Base-by-base conservation (phyloP, 2,113 vertebrate genomes). In the Crotalus viridis region DNA sequence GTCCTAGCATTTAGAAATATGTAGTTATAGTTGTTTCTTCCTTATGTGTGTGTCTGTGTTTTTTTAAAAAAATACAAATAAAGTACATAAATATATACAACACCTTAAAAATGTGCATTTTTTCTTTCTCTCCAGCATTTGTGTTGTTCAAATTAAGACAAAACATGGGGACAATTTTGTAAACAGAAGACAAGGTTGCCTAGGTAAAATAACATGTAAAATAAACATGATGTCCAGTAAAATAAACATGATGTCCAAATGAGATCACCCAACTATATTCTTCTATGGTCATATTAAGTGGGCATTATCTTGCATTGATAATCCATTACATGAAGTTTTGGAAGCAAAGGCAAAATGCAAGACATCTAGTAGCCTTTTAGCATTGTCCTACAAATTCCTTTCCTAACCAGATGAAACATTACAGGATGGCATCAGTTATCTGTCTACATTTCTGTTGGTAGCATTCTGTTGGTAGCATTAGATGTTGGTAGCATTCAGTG, bases 21-120 rank as follows among this genome's bases (percentile, higher is more conserved):
- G 91, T 93, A 0, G 6, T 64, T 74, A 10, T 0, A 12, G 86
- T 57, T 93, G 93, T 86, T 91, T 93, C 51, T 88, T 93, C 92
- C 89, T 94, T 33, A 19, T 64, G 6, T 43, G 12, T 52, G 4
- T 92, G 46, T 81, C 3, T 21, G n/a, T 33, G n/a, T 33, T 81
- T 81, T 22, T 89, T 89, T n/a, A 0, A 94, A 21, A 85, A 5
- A 86, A 4, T 59, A 56, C 93, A 74, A 96, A 95, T 93, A 95
- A 96, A 95, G 1, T 6, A 52, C 8, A 95, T 3, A 1, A 95
- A 91, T 90, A 89, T 91, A 92, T 1, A 87, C 0, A 64, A 0
- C 28, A 17, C 21, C 89, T 12, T 95, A 59, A 85, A 87, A 88
- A 56, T 57, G 24, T 64, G 8, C 3, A 24, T 13, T 12, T 33